Percentiles rank a stretch among this genome's conserved stretches.
Conservation (phyloP, 1,140 invertebrate genomes). For the Achroia grisella region DNA sequence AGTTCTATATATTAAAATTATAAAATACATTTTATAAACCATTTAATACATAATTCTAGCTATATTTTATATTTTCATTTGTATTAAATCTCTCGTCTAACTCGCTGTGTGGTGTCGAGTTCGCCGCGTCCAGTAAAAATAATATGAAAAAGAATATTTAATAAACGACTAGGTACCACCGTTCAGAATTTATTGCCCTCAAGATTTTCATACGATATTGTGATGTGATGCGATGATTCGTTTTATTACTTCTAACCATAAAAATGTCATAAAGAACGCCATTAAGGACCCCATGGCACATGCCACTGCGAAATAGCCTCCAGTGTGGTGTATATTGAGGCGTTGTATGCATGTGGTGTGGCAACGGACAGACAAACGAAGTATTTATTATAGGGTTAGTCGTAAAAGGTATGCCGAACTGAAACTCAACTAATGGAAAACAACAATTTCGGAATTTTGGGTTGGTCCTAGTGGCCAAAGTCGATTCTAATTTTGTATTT, state of each 20-base stretch:
- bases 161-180: not conserved
- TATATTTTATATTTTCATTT: no score
- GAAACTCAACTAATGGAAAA: no score
- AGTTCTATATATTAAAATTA: no score
- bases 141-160: not conserved
- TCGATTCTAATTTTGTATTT: no score
- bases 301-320: not conserved
- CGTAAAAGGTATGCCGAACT: no score
- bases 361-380: not conserved
- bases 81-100: no score
- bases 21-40: no score
- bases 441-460: no score
- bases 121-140: not conserved
- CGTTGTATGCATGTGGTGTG: no score
- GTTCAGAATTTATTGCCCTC: conserved; percentile 8
- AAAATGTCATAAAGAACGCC: conserved; percentile 11
- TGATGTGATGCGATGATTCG: conserved; percentile 8
- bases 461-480: no score
- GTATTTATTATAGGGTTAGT: not conserved
- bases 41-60: no score
- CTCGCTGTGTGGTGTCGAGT: no score
- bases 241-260: conserved; percentile 18
- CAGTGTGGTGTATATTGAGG: not conserved
- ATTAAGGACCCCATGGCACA: conserved; percentile 6
- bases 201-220: conserved; percentile 11